A percentile compares a stretch with the other conserved stretches of the same genome.
phyloP scores from a whole-genome alignment of 35 echinoderm and acorn worm genomes.

The Heliocidaris tuberculata region DNA sequence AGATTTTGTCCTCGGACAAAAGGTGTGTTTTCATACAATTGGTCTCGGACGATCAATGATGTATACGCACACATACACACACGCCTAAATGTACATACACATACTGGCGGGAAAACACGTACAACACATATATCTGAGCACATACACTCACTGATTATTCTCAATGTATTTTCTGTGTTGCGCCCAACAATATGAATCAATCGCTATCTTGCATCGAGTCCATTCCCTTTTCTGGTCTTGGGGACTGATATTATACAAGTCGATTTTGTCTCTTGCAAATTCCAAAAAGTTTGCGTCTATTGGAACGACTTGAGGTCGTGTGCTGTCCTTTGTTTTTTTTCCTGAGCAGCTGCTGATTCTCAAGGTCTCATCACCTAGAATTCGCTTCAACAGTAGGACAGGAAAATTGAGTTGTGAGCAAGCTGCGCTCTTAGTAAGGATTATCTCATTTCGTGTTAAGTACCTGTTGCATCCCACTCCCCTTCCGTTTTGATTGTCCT shows the following conservation, averaged over 20 bases:
- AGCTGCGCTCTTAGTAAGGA: neutral
- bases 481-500: conserved; percentile 3
- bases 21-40: too few relatives aligned
- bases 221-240: neutral
- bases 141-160: conserved; percentile 13
- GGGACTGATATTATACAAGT: neutral
- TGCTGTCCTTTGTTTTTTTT: neutral
- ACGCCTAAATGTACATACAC: neutral
- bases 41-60: too few relatives aligned
- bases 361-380: conserved; percentile 11
- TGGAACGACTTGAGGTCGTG: neutral
- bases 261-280: neutral
- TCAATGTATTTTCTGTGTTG: neutral
- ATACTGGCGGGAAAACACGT: neutral
- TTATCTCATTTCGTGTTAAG: neutral
- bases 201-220: conserved; percentile 1
- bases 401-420: conserved; percentile 2
- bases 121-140: neutral
- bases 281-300: neutral
- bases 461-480: neutral
- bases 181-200: neutral
- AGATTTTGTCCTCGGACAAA: too few relatives aligned
- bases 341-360: neutral
- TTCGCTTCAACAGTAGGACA: conserved; percentile 11
- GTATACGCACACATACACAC: too few relatives aligned